Base-by-base conservation (phyloP, 53 echinoderm and acorn worm species). In the Holothuria leucospilota region DNA sequence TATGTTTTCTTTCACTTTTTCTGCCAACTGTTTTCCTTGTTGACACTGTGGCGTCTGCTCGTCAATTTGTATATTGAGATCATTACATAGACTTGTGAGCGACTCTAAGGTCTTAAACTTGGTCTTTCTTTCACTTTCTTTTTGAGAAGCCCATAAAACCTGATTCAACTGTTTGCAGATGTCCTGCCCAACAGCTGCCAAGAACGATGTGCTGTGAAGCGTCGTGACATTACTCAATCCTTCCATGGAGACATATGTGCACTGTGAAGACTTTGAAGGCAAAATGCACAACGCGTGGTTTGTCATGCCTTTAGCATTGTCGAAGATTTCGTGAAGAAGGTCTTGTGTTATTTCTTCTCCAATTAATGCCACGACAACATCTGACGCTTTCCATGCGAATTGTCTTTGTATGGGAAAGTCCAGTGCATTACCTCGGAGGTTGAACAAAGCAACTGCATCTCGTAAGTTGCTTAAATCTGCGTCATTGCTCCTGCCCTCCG, bases 401-500 rank as follows among this genome's bases (percentile, higher is more conserved):
- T 63, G 2, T 5, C 13, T 62, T 41, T 82, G 82, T 5, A 29
- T 63, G 2, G 34, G 63, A 63, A 18, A 82, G 15, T 65, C 5
- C 2, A 10, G 13, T 18, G 82, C 64, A 34, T 82, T n/a, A 8
- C 82, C 82, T 38, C 82, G 82, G 7, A 82, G 46, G 41, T 82
- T 82, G 2, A 82, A 40, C 5, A 82, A 82, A 20, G 82, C 39
- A 34, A 82, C 20, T 34, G 82, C 82, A 29, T 82, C 82, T 63
- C 14, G 39, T 24, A 82, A 63, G 13, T 20, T 14, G 65, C 34
- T 38, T 13, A 15, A 21, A 42, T 65, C 65, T 39, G 62, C 13
- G 38, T 41, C 64, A 25, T 46, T 15, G 8, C 78, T 29, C 9
- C 20, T 59, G 21, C 63, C 34, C 38, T 82, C 82, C 62, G 82